Percentiles rank a stretch among this genome's conserved stretches.
These are phyloP conservation scores for Temnothorax ravouxi DNA, from an alignment of 2,888 invertebrate species.

Conservation along the genomic window DNA sequence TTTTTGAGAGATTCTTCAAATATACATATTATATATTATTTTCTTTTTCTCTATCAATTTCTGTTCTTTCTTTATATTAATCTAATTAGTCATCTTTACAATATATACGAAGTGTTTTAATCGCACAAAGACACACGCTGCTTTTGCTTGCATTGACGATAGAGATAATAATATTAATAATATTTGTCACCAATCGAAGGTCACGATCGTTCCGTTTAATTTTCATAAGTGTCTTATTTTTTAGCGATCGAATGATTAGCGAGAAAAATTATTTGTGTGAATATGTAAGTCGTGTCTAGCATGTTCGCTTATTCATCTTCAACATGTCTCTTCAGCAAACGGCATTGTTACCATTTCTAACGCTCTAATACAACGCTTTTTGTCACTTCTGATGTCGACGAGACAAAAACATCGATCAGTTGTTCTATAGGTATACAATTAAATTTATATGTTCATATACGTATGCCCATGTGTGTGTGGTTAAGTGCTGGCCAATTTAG, in stretches of 20 bases:
- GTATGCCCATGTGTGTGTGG: not conserved
- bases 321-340: not conserved
- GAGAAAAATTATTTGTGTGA: not conserved
- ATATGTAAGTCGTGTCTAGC: not conserved
- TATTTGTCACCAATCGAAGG: not conserved
- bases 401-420: not conserved
- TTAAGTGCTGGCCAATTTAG: not conserved
- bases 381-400: not conserved
- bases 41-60: not conserved
- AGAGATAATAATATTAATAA: not conserved
- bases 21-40: not conserved
- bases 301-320: not conserved
- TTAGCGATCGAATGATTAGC: not conserved
- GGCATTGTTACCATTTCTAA: not conserved
- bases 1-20: not conserved
- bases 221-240: not conserved
- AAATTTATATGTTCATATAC: not conserved
- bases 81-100: not conserved
- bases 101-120: not conserved
- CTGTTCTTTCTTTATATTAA: not conserved
- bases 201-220: not conserved
- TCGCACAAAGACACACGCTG: not conserved
- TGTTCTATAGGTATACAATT: not conserved
- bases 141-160: not conserved
- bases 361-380: not conserved